Evolutionary conservation across 2,113 vertebrate species (phyloP), one percentile per base, ranked within the genome.

Genomic region (Mormoops blainvillei): DNA sequence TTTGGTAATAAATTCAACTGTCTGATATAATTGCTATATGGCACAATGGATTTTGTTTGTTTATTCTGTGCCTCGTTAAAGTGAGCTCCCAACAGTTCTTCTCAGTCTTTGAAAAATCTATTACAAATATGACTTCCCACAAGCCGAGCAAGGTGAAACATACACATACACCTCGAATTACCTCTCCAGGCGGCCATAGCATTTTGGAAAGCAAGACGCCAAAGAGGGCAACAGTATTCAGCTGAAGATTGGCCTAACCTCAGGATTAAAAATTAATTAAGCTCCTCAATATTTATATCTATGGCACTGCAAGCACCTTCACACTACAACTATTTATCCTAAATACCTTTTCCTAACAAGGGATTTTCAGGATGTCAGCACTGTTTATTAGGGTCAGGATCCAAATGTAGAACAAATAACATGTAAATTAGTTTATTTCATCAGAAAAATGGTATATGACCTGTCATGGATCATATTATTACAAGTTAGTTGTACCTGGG

Each of bases 321-420:
- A 96, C 76, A 97, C 54, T 96, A 94, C 85, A 97, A 87, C 67
- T 95, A 97, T 98, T 98, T 98, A 97, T 97, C 97, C 96, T 97
- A 98, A 98, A 98, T 97, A 98, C 77, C 78, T 98, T 98, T 98
- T 95, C 94, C 63, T 98, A 98, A 98, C 95, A 97, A 98, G 96
- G 94, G 98, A 98, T 98, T 98, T 98, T 98, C 97, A 97, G 88
- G 89, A 98, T 97, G 97, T 97, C 97, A 98, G 86, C 61, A 97
- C 91, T 97, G 96, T 98, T 98, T 98, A 98, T 8, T 3, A 91
- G 82, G 98, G 97, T 98, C 97, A 97, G 86, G 67, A 97, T 97
- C 84, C 83, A 97, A 98, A 91, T 98, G 95, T 98, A 97, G 90
- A 97, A 97, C 95, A 98, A 98, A 95, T 71, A 96, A 97, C 94